Conservation (phyloP, 2,797 vertebrate species). For the Anisognathus igniventris region DNA sequence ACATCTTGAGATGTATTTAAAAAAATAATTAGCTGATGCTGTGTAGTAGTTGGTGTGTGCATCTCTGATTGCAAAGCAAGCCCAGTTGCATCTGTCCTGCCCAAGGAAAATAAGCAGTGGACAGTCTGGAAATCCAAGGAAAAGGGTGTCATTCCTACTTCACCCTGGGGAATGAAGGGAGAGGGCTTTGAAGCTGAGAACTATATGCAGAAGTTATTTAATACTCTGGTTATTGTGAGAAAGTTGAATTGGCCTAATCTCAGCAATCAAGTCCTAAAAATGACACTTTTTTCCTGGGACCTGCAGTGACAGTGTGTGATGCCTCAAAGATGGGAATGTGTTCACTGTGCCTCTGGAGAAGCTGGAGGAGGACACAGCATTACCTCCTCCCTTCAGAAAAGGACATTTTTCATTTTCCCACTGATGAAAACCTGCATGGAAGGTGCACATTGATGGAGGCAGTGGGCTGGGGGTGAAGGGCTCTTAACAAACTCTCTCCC, state of each 20-base stretch:
- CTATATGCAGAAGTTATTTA: not conserved
- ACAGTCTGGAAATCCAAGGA: not conserved
- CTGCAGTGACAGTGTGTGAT: not conserved
- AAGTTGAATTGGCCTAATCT: not conserved
- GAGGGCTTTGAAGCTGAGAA: not conserved
- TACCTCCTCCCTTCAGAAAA: not conserved
- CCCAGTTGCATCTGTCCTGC: not conserved
- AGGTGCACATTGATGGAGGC: not conserved
- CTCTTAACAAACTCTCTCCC: not conserved
- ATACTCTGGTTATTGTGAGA: not conserved
- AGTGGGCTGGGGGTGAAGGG: not conserved
- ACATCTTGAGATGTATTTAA: not conserved
- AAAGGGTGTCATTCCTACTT: not conserved
- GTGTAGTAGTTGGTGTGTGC: not conserved
- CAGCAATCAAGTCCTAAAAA: not conserved
- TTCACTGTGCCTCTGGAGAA: not conserved
- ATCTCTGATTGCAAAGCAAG: not conserved
- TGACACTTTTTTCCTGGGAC: not conserved
- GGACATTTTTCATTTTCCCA: not conserved
- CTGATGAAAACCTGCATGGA: not conserved
- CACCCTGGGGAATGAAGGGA: not conserved
- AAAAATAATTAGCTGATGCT: not conserved
- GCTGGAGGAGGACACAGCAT: not conserved
- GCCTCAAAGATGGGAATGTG: not conserved
- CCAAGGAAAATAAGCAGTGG: not conserved